Base-by-base conservation (phyloP, 35 echinoderm and acorn worm species). In the Nesometra sesokonis region DNA sequence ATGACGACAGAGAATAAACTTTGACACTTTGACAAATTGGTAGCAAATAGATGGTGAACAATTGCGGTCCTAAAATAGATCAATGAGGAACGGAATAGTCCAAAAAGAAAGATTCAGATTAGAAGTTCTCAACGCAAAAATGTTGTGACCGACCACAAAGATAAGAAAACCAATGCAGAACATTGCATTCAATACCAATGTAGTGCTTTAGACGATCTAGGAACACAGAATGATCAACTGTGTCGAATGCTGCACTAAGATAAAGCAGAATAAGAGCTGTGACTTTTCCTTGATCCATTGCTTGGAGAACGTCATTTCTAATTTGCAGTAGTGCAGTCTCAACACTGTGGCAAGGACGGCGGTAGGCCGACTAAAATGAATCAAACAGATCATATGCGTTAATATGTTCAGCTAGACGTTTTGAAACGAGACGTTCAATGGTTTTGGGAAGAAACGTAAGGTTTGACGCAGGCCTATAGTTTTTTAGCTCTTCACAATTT, bases 401-500 rank as follows among this genome's bases (percentile, higher is more conserved):
- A 19, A 88, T 78, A 17, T 93, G 81, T 46, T 81, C 29, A 81
- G 23, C 32, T 30, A 87, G 77, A 80, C 85, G 84, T 38, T 30
- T 21, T 33, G 86, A 35, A 32, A 80, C 87, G 17, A 85, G n/a
- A 15, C 83, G 33, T 37, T 93, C 87, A 35, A 93, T 33, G 21
- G 80, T 67, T 76, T 93, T 93, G 11, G n/a, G 31, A 0, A 93
- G 35, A 77, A 93, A 93, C 36, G 33, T 87, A 0, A 89, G 35
- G 36, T 93, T 93, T 8, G 86, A 47, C 35, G 89, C 82, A 30
- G 91, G 91, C 89, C 91, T 93, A 46, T 93, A 89, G 85, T 89
- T 88, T 5, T 88, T 83, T 27, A 88, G 57, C n/a, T 78, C 81
- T 23, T 93, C 43, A 15, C n/a, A 13, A 85, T 85, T 82, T 13